Conservation (phyloP, 2,113 vertebrate genomes). For the Girardinichthys multiradiatus region DNA sequence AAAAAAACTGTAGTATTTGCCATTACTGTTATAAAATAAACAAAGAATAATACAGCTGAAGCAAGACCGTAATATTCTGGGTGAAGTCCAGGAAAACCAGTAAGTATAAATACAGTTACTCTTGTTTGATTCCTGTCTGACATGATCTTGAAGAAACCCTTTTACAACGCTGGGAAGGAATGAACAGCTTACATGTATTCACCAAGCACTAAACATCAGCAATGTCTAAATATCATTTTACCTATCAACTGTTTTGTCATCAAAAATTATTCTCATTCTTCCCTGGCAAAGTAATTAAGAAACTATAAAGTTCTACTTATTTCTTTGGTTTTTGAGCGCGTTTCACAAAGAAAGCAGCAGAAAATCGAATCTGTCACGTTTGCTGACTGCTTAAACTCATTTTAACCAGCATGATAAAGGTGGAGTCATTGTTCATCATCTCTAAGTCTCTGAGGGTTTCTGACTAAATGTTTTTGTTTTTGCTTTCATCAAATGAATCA, state of each 20-base stretch:
- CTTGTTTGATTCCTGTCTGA: conserved; percentile 47
- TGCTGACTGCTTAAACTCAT: neutral
- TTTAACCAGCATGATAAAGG: neutral
- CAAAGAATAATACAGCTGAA: conserved; percentile 44
- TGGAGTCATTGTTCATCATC: neutral
- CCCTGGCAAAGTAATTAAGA: no score
- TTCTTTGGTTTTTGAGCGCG: neutral
- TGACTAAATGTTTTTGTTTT: no score
- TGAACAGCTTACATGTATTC: neutral
- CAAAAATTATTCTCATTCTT: no score
- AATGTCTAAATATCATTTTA: no score
- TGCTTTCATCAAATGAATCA: no score
- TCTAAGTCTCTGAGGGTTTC: conserved; percentile 6
- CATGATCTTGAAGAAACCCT: conserved; percentile 42
- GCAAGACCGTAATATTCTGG: conserved; percentile 47
- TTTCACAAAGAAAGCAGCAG: neutral
- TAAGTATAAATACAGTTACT: conserved; percentile 54
- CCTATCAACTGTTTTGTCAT: no score
- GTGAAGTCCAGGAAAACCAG: conserved; percentile 69
- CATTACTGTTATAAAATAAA: conserved; percentile 50
- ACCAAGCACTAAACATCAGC: no score
- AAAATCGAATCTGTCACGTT: neutral
- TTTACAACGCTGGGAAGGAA: neutral
- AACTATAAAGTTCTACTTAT: no score
- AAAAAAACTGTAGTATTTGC: conserved; percentile 27